A percentile compares a stretch with the other conserved stretches of the same genome.
phyloP scores from a whole-genome alignment of 2,113 vertebrate species.

The Phalacrocorax pelagicus region DNA sequence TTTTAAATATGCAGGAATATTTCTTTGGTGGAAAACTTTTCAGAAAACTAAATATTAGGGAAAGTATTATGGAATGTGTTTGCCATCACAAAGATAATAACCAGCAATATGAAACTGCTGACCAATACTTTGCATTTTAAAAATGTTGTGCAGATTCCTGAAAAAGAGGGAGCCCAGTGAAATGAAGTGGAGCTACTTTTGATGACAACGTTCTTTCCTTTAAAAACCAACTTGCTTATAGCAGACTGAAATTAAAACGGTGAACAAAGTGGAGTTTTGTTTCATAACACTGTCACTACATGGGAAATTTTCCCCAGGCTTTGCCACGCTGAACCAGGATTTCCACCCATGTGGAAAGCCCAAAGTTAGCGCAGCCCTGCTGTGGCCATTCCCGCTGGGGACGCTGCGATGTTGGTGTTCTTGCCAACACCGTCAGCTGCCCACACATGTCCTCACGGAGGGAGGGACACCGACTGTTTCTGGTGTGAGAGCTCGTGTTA shows the following conservation, averaged over 20 bases:
- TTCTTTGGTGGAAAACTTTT: conserved; percentile 43
- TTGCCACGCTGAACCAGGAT: neutral
- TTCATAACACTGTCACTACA: neutral
- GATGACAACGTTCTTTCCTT: neutral
- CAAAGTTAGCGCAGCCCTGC: neutral
- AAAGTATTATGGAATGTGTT: conserved; percentile 34
- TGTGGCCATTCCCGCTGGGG: neutral
- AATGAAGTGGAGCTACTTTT: neutral
- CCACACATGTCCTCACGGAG: neutral
- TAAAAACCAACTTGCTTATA: neutral
- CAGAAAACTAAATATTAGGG: conserved; percentile 47
- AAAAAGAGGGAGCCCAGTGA: neutral
- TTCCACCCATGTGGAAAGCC: neutral
- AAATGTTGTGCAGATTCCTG: neutral
- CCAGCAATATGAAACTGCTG: neutral
- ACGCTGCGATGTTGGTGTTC: neutral
- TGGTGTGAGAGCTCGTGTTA: neutral
- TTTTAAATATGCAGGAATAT: neutral
- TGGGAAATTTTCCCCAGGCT: neutral
- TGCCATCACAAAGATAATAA: neutral
- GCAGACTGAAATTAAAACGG: neutral
- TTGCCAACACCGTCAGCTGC: neutral
- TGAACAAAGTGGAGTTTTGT: neutral
- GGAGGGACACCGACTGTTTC: neutral
- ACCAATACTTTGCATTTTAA: neutral